A percentile compares a stretch with the other conserved stretches of the same genome.
These are phyloP conservation scores for Mustela lutreola DNA, from an alignment of 2,113 vertebrate species.

Conservation along the genomic window DNA sequence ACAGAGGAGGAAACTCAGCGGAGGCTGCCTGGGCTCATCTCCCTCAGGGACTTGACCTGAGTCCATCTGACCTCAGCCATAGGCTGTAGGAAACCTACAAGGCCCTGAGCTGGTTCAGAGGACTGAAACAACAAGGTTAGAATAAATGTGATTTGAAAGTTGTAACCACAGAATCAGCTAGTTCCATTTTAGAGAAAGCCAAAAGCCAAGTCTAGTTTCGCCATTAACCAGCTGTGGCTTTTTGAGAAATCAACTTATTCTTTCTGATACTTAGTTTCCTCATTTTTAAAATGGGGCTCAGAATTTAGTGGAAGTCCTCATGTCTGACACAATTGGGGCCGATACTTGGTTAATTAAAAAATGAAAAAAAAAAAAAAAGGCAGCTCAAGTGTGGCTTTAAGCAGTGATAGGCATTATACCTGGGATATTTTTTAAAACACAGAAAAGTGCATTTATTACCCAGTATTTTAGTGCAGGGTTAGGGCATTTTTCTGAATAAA, in stretches of 20 bases:
- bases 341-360: background rate
- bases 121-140: background rate
- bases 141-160: background rate
- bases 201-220: slow-evolving; percentile 3
- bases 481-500: background rate
- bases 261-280: background rate
- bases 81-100: background rate
- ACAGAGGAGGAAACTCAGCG: background rate
- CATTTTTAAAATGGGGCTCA: background rate
- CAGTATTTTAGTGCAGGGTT: background rate
- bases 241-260: background rate
- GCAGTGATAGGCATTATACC: background rate
- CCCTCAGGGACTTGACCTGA: background rate
- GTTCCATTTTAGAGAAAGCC: background rate
- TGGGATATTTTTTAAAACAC: background rate
- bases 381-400: background rate
- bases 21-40: background rate
- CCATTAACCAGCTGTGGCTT: background rate
- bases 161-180: background rate
- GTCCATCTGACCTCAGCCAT: background rate
- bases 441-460: background rate
- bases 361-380: background rate
- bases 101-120: background rate
- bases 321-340: background rate
- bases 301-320: background rate